Evolutionary conservation across 2,888 invertebrate genomes (phyloP).

Genomic region (Metacarcinus magister): DNA sequence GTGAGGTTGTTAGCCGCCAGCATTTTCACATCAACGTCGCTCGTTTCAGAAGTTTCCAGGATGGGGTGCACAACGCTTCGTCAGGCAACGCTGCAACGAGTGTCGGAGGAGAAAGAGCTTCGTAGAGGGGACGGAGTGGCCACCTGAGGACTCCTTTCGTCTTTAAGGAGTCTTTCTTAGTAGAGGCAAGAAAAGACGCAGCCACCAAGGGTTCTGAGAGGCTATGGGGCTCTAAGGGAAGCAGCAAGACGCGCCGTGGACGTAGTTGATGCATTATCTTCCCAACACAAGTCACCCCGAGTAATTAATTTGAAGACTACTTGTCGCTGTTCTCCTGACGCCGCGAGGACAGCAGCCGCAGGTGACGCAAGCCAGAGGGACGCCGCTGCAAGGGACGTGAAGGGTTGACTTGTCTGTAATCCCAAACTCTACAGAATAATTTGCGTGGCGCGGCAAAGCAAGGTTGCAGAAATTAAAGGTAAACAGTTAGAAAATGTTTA

Average conservation of each 20-base stretch:
- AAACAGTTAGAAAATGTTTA: neutral
- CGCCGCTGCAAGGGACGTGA: neutral
- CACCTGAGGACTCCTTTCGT: neutral
- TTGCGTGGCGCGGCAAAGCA: constrained; percentile 19
- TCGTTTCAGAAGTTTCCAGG: constrained; percentile 44
- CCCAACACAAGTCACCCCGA: neutral
- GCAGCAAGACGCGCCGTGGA: neutral
- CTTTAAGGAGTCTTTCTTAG: neutral
- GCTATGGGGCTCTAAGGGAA: neutral
- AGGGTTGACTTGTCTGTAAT: neutral
- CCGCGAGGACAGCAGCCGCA: neutral
- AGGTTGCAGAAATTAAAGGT: neutral
- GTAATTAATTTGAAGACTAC: constrained; percentile 40
- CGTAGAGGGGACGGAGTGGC: neutral
- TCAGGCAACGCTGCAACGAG: neutral
- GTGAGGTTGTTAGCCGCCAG: constrained; percentile 40
- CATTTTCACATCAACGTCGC: constrained; percentile 29
- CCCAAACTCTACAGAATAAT: neutral
- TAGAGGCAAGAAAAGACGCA: neutral
- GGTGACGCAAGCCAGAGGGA: neutral
- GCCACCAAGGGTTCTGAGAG: neutral
- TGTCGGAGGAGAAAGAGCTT: constrained; percentile 18
- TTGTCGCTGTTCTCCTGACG: neutral
- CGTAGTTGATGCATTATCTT: neutral
- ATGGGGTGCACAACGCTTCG: constrained; percentile 3